A percentile compares a stretch with the other conserved stretches of the same genome.
Evolutionary conservation across 2,888 invertebrate genomes (phyloP).

Genomic region (Dynastes hyllus): DNA sequence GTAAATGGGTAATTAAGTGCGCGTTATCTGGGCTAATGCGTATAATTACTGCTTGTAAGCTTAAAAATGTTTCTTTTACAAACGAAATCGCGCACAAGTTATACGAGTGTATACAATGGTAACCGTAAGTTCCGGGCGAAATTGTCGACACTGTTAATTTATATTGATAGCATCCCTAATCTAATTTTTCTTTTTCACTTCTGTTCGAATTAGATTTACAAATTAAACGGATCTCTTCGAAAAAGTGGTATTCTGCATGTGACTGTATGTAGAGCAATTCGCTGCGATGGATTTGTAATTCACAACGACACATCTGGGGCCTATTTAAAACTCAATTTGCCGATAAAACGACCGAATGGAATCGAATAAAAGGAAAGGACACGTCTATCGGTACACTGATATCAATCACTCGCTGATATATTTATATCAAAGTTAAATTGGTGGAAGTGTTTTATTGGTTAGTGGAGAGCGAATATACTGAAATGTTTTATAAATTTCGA

Average conservation of each 20-base stretch:
- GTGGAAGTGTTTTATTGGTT: slow-evolving; percentile 21
- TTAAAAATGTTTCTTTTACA: not conserved
- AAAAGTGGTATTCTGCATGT: too few species aligned
- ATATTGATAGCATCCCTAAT: too few species aligned
- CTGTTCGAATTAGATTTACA: too few species aligned
- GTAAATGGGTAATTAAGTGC: slow-evolving; percentile 12
- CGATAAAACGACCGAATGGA: slow-evolving; percentile 1
- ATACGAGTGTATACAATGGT: too few species aligned
- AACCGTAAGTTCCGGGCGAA: too few species aligned
- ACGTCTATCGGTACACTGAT: not conserved
- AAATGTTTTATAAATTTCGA: too few species aligned
- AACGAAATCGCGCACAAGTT: too few species aligned
- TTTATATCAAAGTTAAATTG: slow-evolving; percentile 28
- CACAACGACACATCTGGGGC: slow-evolving; percentile 14
- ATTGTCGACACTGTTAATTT: too few species aligned
- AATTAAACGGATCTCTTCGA: too few species aligned
- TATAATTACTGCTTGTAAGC: slow-evolving; percentile 3
- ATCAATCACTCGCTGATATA: slow-evolving; percentile 33
- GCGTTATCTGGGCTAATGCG: slow-evolving; percentile 9
- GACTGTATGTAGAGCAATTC: too few species aligned
- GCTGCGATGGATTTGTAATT: not conserved
- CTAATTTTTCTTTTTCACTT: too few species aligned
- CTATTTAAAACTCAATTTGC: slow-evolving; percentile 24
- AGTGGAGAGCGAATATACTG: not conserved
- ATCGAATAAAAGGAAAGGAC: slow-evolving; percentile 9